These are phyloP conservation scores for Cebidichthys violaceus DNA, from an alignment of 2,113 vertebrate genomes.

Conservation along the genomic window DNA sequence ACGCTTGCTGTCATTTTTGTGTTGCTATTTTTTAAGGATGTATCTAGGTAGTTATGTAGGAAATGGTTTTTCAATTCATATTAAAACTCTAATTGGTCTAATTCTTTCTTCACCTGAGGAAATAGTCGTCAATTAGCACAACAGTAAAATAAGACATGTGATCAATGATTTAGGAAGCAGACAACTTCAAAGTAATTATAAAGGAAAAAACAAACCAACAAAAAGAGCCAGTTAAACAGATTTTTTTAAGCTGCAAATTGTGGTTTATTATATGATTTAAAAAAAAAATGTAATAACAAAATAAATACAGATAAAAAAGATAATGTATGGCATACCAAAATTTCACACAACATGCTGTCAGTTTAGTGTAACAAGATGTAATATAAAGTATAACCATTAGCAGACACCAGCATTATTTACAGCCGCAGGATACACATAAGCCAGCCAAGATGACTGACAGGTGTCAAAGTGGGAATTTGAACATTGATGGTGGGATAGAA, in stretches of 20 bases:
- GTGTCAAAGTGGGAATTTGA: slow-evolving; percentile 1
- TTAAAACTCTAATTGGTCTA: background rate
- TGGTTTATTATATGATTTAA: background rate
- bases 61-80: background rate
- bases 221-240: background rate
- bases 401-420: background rate
- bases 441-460: slow-evolving; percentile 8
- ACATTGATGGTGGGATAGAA: background rate
- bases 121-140: background rate
- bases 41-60: background rate
- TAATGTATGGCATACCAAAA: background rate
- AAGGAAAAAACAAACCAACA: background rate
- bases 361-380: background rate
- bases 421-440: slow-evolving; percentile 8
- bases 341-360: background rate
- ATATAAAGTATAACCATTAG: background rate
- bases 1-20: background rate
- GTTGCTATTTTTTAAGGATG: background rate
- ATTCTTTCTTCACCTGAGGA: background rate
- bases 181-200: background rate
- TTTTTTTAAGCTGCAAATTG: background rate
- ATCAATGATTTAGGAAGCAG: background rate
- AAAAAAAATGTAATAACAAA: background rate
- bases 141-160: background rate
- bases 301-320: background rate